Base-by-base conservation (phyloP, 2,888 invertebrate species). In the Ceraclea dissimilis region DNA sequence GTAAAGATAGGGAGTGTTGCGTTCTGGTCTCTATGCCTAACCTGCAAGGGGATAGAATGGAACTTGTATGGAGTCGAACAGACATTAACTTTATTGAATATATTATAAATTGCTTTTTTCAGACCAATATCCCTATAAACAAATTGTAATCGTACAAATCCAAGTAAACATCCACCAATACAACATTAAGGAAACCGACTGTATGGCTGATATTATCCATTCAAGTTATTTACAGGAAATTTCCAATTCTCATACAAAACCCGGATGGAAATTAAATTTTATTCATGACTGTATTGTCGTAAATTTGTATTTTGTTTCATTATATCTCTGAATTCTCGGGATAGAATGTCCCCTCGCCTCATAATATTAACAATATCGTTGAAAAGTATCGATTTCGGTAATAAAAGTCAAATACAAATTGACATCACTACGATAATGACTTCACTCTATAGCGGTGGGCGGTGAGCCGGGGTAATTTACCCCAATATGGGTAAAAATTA, bases 221-320 rank as follows among this genome's bases (percentile, higher is more conserved):
- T 47, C 47, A 18, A 47, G 47, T 18, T 47, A 47, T 47, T 47
- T 47, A 47, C 47, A 17, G 17, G 13, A 49, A 49, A 22, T 26
- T 49, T 47, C 47, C 26, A 26, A 49, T 22, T n/a, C 49, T 17
- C 39, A 13, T 34, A 13, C 44, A 43, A 22, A 52, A n/a, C 44
- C 26, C 17, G 17, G 22, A 22, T 43, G 49, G 39, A 54, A 54
- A 54, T 54, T 49, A 22, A 54, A 49, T 49, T 54, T 39, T 31
- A 54, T 54, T 49, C 43, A 21, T 39, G 20, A 18, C 47, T 18
- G 26, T 26, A 26, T 39, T 13, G 16, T 39, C 39, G 39, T 39
- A 39, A 39, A 39, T 39, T 39, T 16, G 39, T 39, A 39, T 39
- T 31, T 39, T 39, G 39, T 39, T n/a, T 39, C 39, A 39, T 39